Conservation (phyloP, 2,113 vertebrate species). For the Gracilinanus agilis region DNA sequence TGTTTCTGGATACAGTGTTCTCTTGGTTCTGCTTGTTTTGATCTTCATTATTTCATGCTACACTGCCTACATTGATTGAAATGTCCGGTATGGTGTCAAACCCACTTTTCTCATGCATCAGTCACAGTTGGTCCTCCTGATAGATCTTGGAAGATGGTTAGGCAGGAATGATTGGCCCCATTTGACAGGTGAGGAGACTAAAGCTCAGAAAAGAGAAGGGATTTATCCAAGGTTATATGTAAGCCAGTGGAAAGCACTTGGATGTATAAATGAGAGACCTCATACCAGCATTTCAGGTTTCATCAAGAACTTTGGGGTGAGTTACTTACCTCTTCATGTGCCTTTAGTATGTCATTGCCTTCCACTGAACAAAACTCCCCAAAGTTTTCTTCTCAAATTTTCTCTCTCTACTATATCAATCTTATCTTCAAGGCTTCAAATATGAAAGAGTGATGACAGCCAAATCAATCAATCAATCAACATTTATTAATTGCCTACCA, state of each 20-base stretch:
- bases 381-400: not conserved
- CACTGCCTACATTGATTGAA: not conserved
- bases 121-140: not conserved
- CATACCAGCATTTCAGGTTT: not conserved
- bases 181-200: not conserved
- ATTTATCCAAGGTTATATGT: not conserved
- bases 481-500: not conserved
- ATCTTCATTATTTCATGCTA: not conserved
- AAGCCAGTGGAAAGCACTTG: not conserved
- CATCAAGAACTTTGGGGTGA: not conserved
- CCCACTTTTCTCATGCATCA: not conserved
- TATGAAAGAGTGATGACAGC: not conserved
- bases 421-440: not conserved
- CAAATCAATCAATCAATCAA: not conserved
- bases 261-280: not conserved
- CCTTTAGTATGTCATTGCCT: not conserved
- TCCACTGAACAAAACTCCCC: not conserved
- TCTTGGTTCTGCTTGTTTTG: too few relatives aligned
- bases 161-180: not conserved
- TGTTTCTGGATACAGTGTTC: too few relatives aligned
- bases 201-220: not conserved
- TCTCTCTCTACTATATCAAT: not conserved
- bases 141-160: not conserved
- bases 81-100: not conserved
- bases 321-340: not conserved